Base-by-base conservation (phyloP, 2,113 vertebrate species). In the Panthera tigris region DNA sequence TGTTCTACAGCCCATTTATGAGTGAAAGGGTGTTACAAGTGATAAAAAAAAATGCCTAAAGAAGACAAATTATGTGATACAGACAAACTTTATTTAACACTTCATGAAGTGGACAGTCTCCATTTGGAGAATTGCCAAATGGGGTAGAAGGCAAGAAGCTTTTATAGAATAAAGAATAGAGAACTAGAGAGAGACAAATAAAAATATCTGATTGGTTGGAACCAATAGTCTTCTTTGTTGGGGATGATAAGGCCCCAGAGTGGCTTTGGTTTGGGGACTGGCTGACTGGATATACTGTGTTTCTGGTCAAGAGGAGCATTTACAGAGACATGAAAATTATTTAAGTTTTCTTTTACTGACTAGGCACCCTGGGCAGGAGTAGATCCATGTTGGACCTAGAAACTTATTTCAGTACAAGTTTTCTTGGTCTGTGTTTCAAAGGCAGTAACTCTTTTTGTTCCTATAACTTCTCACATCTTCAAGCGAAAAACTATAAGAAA, bases 341-440 rank as follows among this genome's bases (percentile, higher is more conserved):
- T 29, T 9, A 63, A n/a, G 21, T 48, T 39, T 23, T 7, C 8
- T 52, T 50, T 82, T 73, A 19, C 52, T 73, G 16, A 23, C 76
- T 29, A 19, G 7, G 23, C 45, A n/a, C 36, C 45, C 11, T 4
- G 13, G 27, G 19, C 0, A 3, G 63, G 31, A 86, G 45, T 11
- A 11, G 80, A 36, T 61, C 19, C 21, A 36, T 14, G 29, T 48
- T 48, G 61, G 82, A 29, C 31, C 39, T 76, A 45, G 71, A 76
- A 63, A 45, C 45, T 14, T 76, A n/a, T 76, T 89, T 76, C 52
- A 76, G 39, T 39, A 29, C 0, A 15, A n/a, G 33, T 84, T 96
- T 91, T 63, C 50, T 61, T 71, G 19, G 66, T 65, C 31, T 93
- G 16, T 92, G 50, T 84, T 91, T 92, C 16, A n/a, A 92, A 97